Evolutionary conservation across 2,797 vertebrate genomes (phyloP), one percentile per base, ranked within the genome.

Genomic region (Natrix natrix): DNA sequence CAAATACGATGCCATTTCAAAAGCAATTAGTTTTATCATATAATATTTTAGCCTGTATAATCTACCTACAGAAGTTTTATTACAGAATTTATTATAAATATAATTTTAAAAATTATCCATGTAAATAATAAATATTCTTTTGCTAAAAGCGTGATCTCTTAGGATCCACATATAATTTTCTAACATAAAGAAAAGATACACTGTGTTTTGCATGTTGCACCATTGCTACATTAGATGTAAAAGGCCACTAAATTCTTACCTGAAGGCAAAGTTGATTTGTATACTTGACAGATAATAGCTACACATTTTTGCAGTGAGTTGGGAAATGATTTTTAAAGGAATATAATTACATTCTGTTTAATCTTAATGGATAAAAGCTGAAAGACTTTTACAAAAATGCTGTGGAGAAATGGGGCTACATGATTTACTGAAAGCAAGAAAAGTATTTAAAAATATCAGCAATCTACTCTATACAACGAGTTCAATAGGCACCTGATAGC

Each of bases 211-310:
- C 89, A 88, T 48, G 28, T 91, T 96, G 91, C 8, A 78, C 61
- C 55, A n/a, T 60, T 94, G 95, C 93, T 93, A 93, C 57, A 91
- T 90, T 96, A 90, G 94, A 95, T 94, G 95, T 96, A 96, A 96
- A 96, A 91, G 90, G 90, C 66, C 74, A 96, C 96, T 96, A 96
- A 96, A 95, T 96, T 94, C 83, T 88, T 94, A 97, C 96, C 96
- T 96, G 96, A 93, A 96, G 94, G 95, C 90, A 95, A 96, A 95
- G 94, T 96, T 96, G 96, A 97, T 97, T 95, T 97, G 95, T 94
- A 59, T 91, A 94, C 94, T 95, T 96, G 96, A 96, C 94, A 97
- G 96, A 95, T 95, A 95, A 96, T 94, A 95, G 93, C 59, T 94
- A 94, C 88, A 94, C 87, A 86, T 95, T 95, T 96, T 93, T 94